These are phyloP conservation scores for Erpornis zantholeuca DNA, from an alignment of 2,113 vertebrate genomes.

Conservation along the genomic window DNA sequence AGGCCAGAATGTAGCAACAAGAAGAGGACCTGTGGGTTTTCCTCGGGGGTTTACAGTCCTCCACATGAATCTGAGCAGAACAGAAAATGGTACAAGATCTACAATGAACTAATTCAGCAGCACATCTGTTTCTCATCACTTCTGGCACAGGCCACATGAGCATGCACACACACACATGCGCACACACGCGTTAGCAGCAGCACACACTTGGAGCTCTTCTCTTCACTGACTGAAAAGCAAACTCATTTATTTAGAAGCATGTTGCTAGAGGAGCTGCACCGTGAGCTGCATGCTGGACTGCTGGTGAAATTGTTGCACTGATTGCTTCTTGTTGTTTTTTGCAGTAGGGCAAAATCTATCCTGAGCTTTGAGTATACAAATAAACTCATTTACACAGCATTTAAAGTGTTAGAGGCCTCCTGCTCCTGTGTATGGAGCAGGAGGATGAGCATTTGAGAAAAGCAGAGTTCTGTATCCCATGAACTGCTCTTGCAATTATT, in stretches of 20 bases:
- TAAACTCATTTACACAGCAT: background rate
- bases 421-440: background rate
- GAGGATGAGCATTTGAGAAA: background rate
- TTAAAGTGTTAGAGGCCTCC: background rate
- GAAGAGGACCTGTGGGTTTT: constrained; percentile 88
- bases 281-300: background rate
- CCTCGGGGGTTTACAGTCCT: constrained; percentile 83
- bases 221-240: background rate
- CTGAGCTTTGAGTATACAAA: background rate
- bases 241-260: background rate
- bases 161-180: background rate
- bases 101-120: constrained; percentile 82
- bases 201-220: background rate
- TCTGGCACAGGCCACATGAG: constrained; percentile 11
- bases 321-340: background rate
- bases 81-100: constrained; percentile 42
- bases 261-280: background rate
- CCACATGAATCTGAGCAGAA: constrained; percentile 88
- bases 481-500: constrained; percentile 19
- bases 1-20: constrained; percentile 94
- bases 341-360: background rate
- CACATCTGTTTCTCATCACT: constrained; percentile 81
- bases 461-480: background rate
- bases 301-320: background rate
- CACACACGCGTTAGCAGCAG: background rate